These are phyloP conservation scores for Graptemys geographica DNA, from an alignment of 2,797 vertebrate genomes.

Conservation along the genomic window DNA sequence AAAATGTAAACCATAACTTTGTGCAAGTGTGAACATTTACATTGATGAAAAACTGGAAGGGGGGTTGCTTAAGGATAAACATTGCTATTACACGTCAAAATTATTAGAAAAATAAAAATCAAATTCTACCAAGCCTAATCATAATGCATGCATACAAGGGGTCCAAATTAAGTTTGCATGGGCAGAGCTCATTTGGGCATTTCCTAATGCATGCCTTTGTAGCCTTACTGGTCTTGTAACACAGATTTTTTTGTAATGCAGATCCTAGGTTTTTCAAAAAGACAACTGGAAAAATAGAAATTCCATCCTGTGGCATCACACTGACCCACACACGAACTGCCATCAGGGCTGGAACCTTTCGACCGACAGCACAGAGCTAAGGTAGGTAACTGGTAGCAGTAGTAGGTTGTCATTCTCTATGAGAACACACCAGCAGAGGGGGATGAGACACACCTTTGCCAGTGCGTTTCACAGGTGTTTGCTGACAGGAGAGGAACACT, in stretches of 20 bases:
- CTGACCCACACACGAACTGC: neutral
- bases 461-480: neutral
- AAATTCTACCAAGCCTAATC: neutral
- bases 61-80: neutral
- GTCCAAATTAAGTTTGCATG: neutral
- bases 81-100: too few species aligned
- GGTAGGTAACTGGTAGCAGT: neutral
- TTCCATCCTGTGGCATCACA: neutral
- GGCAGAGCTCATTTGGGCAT: neutral
- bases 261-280: neutral
- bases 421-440: too few species aligned
- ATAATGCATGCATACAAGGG: neutral
- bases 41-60: neutral
- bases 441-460: neutral
- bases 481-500: neutral
- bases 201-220: neutral
- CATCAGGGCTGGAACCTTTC: neutral
- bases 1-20: neutral
- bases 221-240: neutral
- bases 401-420: neutral
- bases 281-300: neutral
- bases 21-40: neutral
- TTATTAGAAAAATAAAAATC: neutral
- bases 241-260: neutral
- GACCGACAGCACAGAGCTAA: neutral